These are phyloP conservation scores for Apteryx owenii DNA, from an alignment of 2,113 vertebrate species.

Conservation along the genomic window DNA sequence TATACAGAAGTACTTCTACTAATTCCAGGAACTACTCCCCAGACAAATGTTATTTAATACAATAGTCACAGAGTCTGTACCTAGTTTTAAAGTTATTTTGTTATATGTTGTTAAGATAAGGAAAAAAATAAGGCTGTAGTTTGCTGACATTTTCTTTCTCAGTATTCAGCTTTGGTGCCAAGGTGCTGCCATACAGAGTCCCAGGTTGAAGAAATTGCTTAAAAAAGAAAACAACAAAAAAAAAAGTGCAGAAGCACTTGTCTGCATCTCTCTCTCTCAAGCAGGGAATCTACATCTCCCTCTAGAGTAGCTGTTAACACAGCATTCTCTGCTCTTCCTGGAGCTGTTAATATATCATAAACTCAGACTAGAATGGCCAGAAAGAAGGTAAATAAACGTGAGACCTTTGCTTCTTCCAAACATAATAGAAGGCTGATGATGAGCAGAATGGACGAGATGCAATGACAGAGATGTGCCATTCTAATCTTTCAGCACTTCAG, in stretches of 20 bases:
- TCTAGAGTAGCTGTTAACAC: background rate
- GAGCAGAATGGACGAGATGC: background rate
- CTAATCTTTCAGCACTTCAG: background rate
- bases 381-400: conserved; percentile 24
- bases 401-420: background rate
- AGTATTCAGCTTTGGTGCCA: background rate
- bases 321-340: background rate
- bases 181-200: background rate
- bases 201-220: background rate
- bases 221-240: background rate
- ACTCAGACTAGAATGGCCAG: background rate
- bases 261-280: background rate
- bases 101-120: background rate
- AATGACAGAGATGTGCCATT: background rate
- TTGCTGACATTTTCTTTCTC: background rate
- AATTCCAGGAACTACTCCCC: background rate
- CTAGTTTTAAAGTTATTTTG: background rate
- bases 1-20: background rate
- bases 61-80: background rate
- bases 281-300: background rate
- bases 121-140: background rate
- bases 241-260: background rate
- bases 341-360: background rate
- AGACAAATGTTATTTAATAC: background rate
- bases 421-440: background rate